These are phyloP conservation scores for Siphlonurus alternatus DNA, from an alignment of 2,888 invertebrate species.

Conservation along the genomic window DNA sequence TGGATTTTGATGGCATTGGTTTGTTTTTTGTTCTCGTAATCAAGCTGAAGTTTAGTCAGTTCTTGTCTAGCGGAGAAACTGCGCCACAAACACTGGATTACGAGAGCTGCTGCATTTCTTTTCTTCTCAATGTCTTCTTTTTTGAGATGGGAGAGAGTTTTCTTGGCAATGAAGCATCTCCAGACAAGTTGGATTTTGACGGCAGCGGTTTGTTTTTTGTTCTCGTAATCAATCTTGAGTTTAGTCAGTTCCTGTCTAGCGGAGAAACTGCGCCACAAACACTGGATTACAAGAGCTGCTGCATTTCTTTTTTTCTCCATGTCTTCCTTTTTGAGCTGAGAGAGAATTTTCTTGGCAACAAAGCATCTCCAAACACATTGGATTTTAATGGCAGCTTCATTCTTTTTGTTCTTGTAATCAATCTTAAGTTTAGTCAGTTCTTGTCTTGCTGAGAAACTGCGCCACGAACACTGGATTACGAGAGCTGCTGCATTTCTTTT, in stretches of 20 bases:
- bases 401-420: neutral
- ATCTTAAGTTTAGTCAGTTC: neutral
- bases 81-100: neutral
- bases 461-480: conserved; percentile 16
- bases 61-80: neutral
- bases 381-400: neutral
- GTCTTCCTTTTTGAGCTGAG: neutral
- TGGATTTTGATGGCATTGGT: neutral
- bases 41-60: neutral
- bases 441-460: neutral
- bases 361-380: neutral
- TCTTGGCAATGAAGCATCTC: neutral
- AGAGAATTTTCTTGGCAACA: neutral
- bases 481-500: conserved; percentile 11
- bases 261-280: neutral
- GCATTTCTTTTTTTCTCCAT: neutral
- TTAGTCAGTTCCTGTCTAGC: neutral
- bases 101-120: neutral
- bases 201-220: neutral
- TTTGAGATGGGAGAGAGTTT: neutral
- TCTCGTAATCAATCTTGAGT: neutral
- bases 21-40: too few species aligned
- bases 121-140: neutral
- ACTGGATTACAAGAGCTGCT: neutral
- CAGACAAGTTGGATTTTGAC: neutral